A percentile compares a stretch with the other conserved stretches of the same genome.
Evolutionary conservation across 2,888 invertebrate genomes (phyloP).

Genomic region (Polyommatus icarus): DNA sequence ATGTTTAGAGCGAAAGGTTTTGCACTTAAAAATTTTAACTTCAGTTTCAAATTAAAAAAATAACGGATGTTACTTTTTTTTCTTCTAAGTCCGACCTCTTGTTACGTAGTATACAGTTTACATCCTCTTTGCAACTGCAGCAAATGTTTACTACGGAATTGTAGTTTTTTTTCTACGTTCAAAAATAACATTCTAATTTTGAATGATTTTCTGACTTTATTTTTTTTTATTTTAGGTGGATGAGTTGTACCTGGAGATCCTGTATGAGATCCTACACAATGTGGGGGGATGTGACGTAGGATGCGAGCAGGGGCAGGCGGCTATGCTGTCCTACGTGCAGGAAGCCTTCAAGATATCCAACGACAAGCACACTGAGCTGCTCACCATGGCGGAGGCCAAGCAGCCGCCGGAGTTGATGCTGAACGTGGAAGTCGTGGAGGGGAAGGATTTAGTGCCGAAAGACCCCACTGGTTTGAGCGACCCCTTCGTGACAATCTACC

Average conservation of each 20-base stretch:
- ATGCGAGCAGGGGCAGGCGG: constrained; percentile 84
- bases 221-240: constrained; percentile 83
- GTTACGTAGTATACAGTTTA: no score
- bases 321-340: constrained; percentile 87
- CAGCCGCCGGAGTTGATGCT: constrained; percentile 91
- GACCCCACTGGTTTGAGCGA: constrained; percentile 97
- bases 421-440: constrained; percentile 92
- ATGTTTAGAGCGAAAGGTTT: no score
- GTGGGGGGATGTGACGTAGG: constrained; percentile 90
- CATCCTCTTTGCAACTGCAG: no score
- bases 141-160: no score
- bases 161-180: no score
- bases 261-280: constrained; percentile 91
- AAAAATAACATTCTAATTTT: no score
- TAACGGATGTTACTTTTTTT: no score
- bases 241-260: constrained; percentile 90
- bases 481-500: constrained; percentile 96
- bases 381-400: constrained; percentile 86
- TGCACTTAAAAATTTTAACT: no score
- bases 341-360: constrained; percentile 88
- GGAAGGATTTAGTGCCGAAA: constrained; percentile 90
- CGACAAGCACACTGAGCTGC: constrained; percentile 86
- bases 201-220: background rate
- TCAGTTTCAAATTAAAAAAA: no score
- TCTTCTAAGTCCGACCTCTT: no score